A percentile compares a stretch with the other conserved stretches of the same genome.
These are phyloP conservation scores for Sebastes baramenuke DNA, from an alignment of 2,797 vertebrate species.

Conservation along the genomic window DNA sequence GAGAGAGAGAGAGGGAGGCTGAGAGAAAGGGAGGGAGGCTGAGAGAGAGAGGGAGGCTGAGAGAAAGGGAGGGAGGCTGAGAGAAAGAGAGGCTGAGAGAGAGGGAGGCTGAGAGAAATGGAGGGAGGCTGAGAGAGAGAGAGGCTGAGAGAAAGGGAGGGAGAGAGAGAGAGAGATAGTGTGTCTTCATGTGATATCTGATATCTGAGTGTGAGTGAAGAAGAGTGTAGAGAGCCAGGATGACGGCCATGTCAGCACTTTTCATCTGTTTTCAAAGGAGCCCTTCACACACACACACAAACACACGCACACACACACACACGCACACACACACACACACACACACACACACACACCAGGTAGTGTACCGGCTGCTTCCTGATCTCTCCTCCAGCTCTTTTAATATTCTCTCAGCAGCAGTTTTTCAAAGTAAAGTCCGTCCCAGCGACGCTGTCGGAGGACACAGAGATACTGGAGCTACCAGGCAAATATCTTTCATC, in stretches of 20 bases:
- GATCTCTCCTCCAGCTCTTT: constrained; percentile 49
- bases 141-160: too few species aligned
- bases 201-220: constrained; percentile 35
- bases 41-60: neutral
- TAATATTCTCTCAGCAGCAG: constrained; percentile 70
- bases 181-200: constrained; percentile 5
- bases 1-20: neutral
- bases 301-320: neutral
- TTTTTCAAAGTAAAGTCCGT: constrained; percentile 69
- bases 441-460: constrained; percentile 38
- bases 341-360: neutral
- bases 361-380: constrained; percentile 34
- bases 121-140: too few species aligned
- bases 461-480: neutral
- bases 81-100: neutral
- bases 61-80: too few species aligned
- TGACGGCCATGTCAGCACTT: constrained; percentile 71
- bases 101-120: too few species aligned
- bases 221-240: constrained; percentile 21
- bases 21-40: neutral
- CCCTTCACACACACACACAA: constrained; percentile 20
- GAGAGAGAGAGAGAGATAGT: neutral
- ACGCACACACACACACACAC: too few species aligned
- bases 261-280: constrained; percentile 77
- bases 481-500: too few species aligned